Evolutionary conservation across 2,888 invertebrate species (phyloP).

Genomic region (Aelia acuminata): DNA sequence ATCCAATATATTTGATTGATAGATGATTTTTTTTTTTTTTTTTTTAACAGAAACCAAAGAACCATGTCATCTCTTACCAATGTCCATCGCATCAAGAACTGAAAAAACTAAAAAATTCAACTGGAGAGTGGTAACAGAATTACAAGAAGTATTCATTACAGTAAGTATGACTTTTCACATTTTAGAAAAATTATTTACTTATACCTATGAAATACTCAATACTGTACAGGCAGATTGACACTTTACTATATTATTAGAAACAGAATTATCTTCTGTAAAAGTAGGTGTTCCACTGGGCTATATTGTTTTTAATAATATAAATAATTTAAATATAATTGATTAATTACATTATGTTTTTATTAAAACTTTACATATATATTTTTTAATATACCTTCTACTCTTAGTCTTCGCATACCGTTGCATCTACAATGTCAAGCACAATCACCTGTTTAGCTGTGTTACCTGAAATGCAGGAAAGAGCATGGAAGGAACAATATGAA

Average conservation of each 20-base stretch:
- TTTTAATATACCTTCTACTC: background rate
- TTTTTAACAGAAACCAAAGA: background rate
- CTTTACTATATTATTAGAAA: too few species aligned
- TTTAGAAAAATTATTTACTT: too few species aligned
- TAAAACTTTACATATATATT: background rate
- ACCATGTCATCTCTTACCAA: background rate
- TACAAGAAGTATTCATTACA: background rate
- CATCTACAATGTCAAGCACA: background rate
- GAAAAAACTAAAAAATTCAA: slow-evolving; percentile 14
- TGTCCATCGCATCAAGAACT: background rate
- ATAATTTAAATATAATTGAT: too few species aligned
- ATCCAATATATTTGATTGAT: too few species aligned
- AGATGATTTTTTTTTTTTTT: too few species aligned
- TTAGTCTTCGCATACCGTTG: background rate
- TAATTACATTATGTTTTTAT: too few species aligned
- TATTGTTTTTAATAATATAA: too few species aligned
- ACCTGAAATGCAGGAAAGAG: background rate
- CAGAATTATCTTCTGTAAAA: too few species aligned
- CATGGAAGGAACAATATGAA: background rate
- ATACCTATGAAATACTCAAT: too few species aligned
- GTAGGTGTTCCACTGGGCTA: too few species aligned
- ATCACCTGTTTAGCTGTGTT: background rate
- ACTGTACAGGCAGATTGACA: too few species aligned
- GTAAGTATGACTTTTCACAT: background rate
- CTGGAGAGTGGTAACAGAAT: background rate